phyloP scores from a whole-genome alignment of 1,140 invertebrate genomes.

The Macrobrachium rosenbergii region DNA sequence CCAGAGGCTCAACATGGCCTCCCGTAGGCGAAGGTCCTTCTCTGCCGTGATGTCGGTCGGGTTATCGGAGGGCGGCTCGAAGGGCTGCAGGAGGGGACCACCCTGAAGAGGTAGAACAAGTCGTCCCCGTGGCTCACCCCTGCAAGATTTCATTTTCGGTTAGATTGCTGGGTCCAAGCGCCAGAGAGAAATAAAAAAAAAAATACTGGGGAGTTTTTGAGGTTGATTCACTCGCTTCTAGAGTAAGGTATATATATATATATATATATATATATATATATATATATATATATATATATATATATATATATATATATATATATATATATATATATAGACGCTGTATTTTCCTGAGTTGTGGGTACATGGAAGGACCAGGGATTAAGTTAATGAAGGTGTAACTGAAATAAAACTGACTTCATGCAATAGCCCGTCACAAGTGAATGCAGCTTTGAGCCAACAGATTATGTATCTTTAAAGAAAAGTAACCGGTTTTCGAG shows the following conservation, averaged over 20 bases:
- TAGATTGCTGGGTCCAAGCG: neutral
- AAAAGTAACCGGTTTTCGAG: no score
- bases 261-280: constrained; percentile 18
- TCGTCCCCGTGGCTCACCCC: constrained; percentile 44
- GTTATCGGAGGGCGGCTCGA: neutral
- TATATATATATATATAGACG: neutral
- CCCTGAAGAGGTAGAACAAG: constrained; percentile 46
- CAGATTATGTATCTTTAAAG: no score
- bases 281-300: constrained; percentile 27
- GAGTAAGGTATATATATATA: neutral
- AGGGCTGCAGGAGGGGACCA: neutral
- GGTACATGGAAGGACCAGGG: no score
- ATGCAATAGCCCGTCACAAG: no score
- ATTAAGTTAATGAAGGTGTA: no score
- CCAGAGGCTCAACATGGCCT: constrained; percentile 30
- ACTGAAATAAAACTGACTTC: no score
- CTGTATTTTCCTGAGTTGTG: no score
- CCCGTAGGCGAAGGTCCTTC: constrained; percentile 31
- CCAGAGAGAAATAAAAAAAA: no score
- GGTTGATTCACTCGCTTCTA: no score
- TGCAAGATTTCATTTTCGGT: neutral
- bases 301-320: constrained; percentile 16
- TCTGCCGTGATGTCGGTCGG: neutral
- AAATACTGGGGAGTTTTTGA: no score
- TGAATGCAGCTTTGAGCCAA: no score